Percentiles rank a stretch among this genome's conserved stretches.
Evolutionary conservation across 2,888 invertebrate species (phyloP).

Genomic region (Orthonychiurus folsomi): DNA sequence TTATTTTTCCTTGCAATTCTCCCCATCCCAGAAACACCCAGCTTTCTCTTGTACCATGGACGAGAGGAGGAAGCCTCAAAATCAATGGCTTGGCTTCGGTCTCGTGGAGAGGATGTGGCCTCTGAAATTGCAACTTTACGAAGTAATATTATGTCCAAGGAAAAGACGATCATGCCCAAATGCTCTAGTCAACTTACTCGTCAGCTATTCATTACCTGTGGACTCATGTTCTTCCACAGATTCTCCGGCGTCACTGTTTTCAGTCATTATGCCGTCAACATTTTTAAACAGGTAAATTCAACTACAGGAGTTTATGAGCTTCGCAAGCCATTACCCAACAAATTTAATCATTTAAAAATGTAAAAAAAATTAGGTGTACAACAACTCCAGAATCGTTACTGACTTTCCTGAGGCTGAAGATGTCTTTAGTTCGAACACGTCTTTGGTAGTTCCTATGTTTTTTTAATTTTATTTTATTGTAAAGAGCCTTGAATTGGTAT

Average conservation of each 20-base stretch:
- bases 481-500: no score
- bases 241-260: slow-evolving; percentile 66
- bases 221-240: slow-evolving; percentile 81
- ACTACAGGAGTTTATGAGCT: neutral
- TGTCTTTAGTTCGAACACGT: slow-evolving; percentile 4
- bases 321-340: no score
- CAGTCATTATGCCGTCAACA: slow-evolving; percentile 74
- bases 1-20: slow-evolving; percentile 63
- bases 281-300: slow-evolving; percentile 69
- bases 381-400: neutral
- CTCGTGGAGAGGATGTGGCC: slow-evolving; percentile 66
- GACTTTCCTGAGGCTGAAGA: neutral
- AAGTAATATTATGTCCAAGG: slow-evolving; percentile 51
- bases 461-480: no score
- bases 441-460: neutral
- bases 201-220: slow-evolving; percentile 60
- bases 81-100: slow-evolving; percentile 72
- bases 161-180: slow-evolving; percentile 42
- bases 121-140: slow-evolving; percentile 63
- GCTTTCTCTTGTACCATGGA: slow-evolving; percentile 67
- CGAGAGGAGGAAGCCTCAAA: slow-evolving; percentile 62
- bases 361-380: neutral
- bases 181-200: slow-evolving; percentile 37
- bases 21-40: slow-evolving; percentile 81
- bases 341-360: no score